Conservation (phyloP, 2,113 vertebrate species). For the Cottus gobio region DNA sequence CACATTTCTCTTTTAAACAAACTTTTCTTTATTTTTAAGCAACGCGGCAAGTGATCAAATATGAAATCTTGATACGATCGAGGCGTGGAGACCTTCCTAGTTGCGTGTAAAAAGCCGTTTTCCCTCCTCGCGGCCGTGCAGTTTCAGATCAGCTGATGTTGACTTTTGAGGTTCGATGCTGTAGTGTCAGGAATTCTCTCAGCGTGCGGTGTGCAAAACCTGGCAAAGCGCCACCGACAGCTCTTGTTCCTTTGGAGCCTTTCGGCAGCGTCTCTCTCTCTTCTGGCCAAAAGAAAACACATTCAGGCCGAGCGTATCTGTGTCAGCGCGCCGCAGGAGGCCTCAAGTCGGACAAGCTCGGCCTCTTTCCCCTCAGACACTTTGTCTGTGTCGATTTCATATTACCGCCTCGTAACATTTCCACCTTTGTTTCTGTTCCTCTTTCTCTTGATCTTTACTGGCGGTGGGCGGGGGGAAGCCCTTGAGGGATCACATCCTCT, state of each 20-base stretch:
- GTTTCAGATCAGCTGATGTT: conserved; percentile 37
- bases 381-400: not conserved
- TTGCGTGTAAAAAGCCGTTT: not conserved
- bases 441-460: not conserved
- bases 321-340: conserved; percentile 27
- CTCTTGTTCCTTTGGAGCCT: not conserved
- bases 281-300: not conserved
- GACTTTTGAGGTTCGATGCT: conserved; percentile 22
- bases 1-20: not conserved
- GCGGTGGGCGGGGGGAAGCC: not conserved
- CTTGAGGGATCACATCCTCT: not conserved
- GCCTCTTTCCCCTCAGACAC: not conserved
- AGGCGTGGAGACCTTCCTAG: not conserved
- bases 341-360: not conserved
- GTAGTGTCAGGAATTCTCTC: conserved; percentile 35
- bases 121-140: not conserved
- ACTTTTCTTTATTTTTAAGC: not conserved
- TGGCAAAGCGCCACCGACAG: not conserved
- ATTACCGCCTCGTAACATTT: not conserved
- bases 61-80: not conserved
- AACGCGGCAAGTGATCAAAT: not conserved
- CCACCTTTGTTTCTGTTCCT: no score
- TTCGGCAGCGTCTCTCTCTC: not conserved
- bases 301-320: not conserved
- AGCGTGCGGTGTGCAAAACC: not conserved